phyloP scores from a whole-genome alignment of 2,888 invertebrate species.

The Melinopterus prodromus region DNA sequence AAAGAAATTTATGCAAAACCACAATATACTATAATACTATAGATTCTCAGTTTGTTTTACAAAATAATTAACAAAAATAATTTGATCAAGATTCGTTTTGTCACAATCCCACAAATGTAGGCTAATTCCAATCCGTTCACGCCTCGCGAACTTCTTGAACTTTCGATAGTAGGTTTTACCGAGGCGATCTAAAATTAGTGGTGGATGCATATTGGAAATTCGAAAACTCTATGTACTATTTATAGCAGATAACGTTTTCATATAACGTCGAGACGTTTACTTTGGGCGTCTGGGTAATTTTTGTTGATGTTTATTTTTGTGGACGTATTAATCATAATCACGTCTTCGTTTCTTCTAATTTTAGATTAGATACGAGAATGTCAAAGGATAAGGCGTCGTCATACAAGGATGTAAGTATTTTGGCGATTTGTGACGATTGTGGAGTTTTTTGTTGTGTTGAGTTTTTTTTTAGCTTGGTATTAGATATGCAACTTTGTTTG shows the following conservation, averaged over 20 bases:
- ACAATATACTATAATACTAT: too few relatives aligned
- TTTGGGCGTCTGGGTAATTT: conserved; percentile 16
- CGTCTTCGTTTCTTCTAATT: conserved; percentile 13
- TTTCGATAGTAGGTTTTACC: neutral
- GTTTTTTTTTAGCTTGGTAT: neutral
- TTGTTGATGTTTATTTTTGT: conserved; percentile 13
- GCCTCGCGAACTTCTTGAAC: neutral
- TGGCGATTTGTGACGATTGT: too few relatives aligned
- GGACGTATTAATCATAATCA: neutral
- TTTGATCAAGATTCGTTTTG: neutral
- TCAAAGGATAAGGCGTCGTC: conserved; percentile 15
- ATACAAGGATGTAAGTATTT: conserved; percentile 21
- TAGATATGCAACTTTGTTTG: neutral
- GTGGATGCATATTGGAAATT: conserved; percentile 19
- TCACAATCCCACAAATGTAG: neutral
- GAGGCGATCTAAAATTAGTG: neutral
- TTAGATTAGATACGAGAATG: conserved; percentile 8
- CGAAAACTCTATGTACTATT: conserved; percentile 8
- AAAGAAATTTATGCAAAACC: too few relatives aligned
- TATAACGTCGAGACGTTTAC: conserved; percentile 10
- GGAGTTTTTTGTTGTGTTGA: neutral
- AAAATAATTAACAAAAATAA: too few relatives aligned
- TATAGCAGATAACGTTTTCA: conserved; percentile 25
- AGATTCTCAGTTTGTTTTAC: too few relatives aligned
- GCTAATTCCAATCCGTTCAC: neutral